Evolutionary conservation across 2,888 invertebrate genomes (phyloP).

Genomic region (Phragmatobia fuliginosa): DNA sequence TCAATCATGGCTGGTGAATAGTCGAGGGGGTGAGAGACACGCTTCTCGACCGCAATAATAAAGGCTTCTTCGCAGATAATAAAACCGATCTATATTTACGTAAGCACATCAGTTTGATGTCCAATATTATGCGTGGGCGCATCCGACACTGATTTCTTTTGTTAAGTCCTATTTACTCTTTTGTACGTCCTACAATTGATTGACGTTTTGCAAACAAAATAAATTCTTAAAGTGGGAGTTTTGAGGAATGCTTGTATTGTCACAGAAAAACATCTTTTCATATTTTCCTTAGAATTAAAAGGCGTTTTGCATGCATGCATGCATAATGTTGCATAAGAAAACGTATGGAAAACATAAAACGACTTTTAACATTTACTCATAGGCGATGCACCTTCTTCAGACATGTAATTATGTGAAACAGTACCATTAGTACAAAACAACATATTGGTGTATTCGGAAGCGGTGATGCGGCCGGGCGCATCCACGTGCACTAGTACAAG

Average conservation of each 20-base stretch:
- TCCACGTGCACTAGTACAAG: constrained; percentile 68
- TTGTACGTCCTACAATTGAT: constrained; percentile 66
- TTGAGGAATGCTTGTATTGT: constrained; percentile 38
- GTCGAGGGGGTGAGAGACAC: constrained; percentile 75
- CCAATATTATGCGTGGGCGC: constrained; percentile 77
- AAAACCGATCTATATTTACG: constrained; percentile 83
- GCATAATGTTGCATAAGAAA: neutral
- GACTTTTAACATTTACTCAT: neutral
- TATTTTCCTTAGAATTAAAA: neutral
- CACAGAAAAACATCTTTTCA: neutral
- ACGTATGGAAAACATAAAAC: neutral
- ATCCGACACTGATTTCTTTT: constrained; percentile 74
- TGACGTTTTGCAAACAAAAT: constrained; percentile 68
- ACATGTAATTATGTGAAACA: constrained; percentile 36
- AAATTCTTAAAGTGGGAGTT: constrained; percentile 70
- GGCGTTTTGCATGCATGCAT: neutral
- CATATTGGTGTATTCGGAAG: constrained; percentile 49
- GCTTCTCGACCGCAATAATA: constrained; percentile 73
- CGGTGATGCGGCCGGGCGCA: constrained; percentile 59
- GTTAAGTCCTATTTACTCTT: constrained; percentile 62
- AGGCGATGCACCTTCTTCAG: constrained; percentile 6
- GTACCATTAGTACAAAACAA: constrained; percentile 53
- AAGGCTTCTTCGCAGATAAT: constrained; percentile 77
- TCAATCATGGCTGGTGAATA: constrained; percentile 84
- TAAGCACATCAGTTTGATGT: constrained; percentile 83